Conservation (phyloP, 2,113 vertebrate genomes). For the Alaudala cheleensis region DNA sequence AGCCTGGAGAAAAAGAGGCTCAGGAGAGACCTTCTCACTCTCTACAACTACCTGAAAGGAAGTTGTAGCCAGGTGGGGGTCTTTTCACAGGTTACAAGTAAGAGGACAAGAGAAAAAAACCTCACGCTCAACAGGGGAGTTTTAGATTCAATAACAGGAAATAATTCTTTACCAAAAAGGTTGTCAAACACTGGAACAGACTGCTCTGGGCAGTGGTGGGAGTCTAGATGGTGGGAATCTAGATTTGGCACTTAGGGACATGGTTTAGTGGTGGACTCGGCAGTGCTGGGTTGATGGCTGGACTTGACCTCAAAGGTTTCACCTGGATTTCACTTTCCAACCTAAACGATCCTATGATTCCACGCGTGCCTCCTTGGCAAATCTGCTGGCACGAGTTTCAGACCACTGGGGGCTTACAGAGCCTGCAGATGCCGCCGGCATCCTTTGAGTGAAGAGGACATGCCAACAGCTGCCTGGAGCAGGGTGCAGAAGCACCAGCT, state of each 20-base stretch:
- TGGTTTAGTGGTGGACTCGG: background rate
- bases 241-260: background rate
- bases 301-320: background rate
- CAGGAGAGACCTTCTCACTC: background rate
- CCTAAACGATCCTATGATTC: background rate
- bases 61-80: background rate
- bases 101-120: background rate
- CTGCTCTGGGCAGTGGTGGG: background rate
- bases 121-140: background rate
- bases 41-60: background rate
- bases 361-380: fast-evolving
- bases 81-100: background rate
- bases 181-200: background rate
- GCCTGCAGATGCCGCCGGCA: background rate
- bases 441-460: fast-evolving
- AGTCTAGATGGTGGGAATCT: too few relatives aligned
- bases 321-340: background rate
- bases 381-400: background rate
- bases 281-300: background rate
- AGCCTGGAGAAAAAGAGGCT: background rate
- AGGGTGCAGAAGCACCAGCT: fast-evolving
- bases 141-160: background rate
- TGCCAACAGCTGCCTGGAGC: fast-evolving
- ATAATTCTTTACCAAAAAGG: background rate
- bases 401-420: background rate